A percentile compares a stretch with the other conserved stretches of the same genome.
phyloP scores from a whole-genome alignment of 2,797 vertebrate genomes.

The Argya squamiceps region DNA sequence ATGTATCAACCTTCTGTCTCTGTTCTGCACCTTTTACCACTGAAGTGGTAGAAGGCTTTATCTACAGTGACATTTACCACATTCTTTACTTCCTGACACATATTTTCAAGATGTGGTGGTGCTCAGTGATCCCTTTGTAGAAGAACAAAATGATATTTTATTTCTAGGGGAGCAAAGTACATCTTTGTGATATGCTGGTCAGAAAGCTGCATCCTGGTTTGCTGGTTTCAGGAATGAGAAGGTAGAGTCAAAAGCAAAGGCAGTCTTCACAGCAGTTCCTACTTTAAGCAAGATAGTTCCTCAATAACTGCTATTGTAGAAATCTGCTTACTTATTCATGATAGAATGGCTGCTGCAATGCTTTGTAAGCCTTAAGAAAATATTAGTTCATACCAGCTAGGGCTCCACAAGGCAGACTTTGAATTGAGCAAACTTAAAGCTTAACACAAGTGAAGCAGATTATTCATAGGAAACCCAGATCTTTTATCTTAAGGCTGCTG shows the following conservation, averaged over 20 bases:
- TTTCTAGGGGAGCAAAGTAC: background rate
- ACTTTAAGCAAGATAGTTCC: background rate
- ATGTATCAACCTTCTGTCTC: accelerated
- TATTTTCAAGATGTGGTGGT: background rate
- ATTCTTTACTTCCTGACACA: background rate
- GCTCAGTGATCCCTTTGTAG: background rate
- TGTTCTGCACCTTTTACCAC: background rate
- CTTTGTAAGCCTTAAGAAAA: background rate
- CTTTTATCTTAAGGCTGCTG: background rate
- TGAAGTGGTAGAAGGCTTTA: background rate
- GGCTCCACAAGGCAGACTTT: background rate
- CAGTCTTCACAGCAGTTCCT: background rate
- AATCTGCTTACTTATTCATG: background rate
- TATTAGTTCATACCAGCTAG: background rate
- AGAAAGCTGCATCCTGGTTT: background rate
- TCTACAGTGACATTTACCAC: background rate
- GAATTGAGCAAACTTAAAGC: background rate
- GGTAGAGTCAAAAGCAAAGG: background rate
- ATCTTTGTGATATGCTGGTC: background rate
- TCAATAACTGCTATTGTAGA: background rate
- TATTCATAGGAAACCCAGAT: background rate
- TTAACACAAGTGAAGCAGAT: background rate
- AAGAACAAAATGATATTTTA: background rate
- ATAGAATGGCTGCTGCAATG: background rate
- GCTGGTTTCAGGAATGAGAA: background rate